Percentiles rank a stretch among this genome's conserved stretches.
phyloP scores from a whole-genome alignment of 2,113 vertebrate species.

The Grammomys dolichurus region DNA sequence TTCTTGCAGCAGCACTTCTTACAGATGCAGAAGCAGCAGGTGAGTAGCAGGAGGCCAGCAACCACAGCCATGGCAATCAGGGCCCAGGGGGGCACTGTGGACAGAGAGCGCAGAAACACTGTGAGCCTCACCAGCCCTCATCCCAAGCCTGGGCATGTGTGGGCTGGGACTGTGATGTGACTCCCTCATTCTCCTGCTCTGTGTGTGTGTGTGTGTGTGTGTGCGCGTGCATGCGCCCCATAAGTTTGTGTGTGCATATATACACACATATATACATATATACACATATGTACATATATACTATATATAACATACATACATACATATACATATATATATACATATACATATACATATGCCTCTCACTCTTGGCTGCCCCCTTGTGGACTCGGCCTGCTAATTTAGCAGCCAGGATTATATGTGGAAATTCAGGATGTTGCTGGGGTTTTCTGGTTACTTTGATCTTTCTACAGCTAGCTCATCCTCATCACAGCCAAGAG shows the following conservation, averaged over 20 bases:
- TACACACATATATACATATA: no score
- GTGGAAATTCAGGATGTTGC: background rate
- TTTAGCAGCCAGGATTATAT: background rate
- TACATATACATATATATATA: no score
- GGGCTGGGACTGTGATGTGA: background rate
- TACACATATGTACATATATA: no score
- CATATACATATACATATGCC: no score
- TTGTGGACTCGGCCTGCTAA: background rate
- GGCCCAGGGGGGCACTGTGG: constrained; percentile 95
- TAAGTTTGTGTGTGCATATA: no score
- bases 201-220: no score
- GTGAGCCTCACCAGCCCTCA: constrained; percentile 71
- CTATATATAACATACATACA: no score
- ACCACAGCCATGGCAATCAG: constrained; percentile 96
- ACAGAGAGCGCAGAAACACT: background rate
- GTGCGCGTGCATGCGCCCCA: no score
- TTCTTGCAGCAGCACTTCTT: constrained; percentile 99
- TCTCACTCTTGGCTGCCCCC: no score
- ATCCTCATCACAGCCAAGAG: background rate
- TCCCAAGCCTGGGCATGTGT: constrained; percentile 47
- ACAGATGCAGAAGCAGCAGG: constrained; percentile 99
- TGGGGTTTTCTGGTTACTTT: background rate
- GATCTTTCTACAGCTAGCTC: background rate
- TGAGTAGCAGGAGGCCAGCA: constrained; percentile 94
- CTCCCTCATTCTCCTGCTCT: background rate